phyloP scores from a whole-genome alignment of 2,888 invertebrate species.

The Monochamus alternatus region DNA sequence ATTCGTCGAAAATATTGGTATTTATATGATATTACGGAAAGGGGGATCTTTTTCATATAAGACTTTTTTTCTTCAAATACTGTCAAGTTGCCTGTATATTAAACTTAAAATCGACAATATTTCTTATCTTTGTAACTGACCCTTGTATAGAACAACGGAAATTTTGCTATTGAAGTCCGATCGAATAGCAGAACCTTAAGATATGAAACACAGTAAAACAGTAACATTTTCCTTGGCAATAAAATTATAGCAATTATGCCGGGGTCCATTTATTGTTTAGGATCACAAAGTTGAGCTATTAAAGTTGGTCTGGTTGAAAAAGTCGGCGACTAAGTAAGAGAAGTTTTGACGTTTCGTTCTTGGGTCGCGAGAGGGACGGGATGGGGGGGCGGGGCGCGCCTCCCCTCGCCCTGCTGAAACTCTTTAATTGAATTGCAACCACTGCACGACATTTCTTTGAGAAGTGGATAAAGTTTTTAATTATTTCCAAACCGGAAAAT shows the following conservation, averaged over 20 bases:
- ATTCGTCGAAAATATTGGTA: too few species aligned
- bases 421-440: slow-evolving; percentile 70
- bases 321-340: slow-evolving; percentile 59
- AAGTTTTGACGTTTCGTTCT: slow-evolving; percentile 64
- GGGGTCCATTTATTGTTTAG: slow-evolving; percentile 49
- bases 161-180: too few species aligned
- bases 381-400: slow-evolving; percentile 38
- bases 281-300: slow-evolving; percentile 55
- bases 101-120: too few species aligned
- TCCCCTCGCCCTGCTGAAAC: slow-evolving; percentile 56
- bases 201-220: slow-evolving; percentile 31
- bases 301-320: slow-evolving; percentile 57
- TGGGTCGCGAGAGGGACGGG: slow-evolving; percentile 43
- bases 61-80: too few species aligned
- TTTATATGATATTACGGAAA: too few species aligned
- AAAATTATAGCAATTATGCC: slow-evolving; percentile 57
- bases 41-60: too few species aligned
- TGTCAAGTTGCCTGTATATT: too few species aligned
- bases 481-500: slow-evolving; percentile 69
- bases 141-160: too few species aligned
- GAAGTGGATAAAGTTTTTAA: slow-evolving; percentile 69
- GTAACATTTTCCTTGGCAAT: slow-evolving; percentile 44
- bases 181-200: background rate
- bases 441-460: slow-evolving; percentile 69
- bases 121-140: too few species aligned